Evolutionary conservation across 2,888 invertebrate genomes (phyloP), one percentile per base, ranked within the genome.

Genomic region (Hybos culiciformis): DNA sequence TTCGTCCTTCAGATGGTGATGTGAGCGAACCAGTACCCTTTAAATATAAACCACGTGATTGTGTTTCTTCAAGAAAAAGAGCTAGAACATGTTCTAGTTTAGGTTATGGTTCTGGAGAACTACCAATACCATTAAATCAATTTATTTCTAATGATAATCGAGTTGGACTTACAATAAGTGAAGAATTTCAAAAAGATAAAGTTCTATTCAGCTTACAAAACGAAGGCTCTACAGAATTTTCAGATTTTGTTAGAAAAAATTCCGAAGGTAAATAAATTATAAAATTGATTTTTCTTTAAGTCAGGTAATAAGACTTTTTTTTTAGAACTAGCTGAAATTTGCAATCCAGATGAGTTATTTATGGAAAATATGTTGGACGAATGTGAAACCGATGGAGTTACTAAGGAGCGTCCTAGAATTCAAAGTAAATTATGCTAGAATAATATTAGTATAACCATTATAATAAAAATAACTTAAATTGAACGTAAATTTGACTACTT

Each of bases 1-100:
- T 79, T 47, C 72, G 91, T 4, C 84, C 84, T 5, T 74, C 78
- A 1, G 83, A 84, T 59, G 71, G 71, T 19, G 79, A 78, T 46
- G 69, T 70, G 32, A 82, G 82, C 45, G 80, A 80, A 41, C 70
- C 79, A 1, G 67, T 77, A 42, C 70, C 70, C 19, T 85, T 83
- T 55, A 74, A 71, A 4, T 85, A 81, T 54, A 77, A 76, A 48
- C 81, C 82, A n/a, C 64, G 66, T 18, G 68, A 71, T 48, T 64
- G 56, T 1, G 53, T 62, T 48, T 54, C 65, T n/a, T 62, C 64
- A 11, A 62, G 69, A 44, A 63, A 68, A 50, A 57, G 60, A 26
- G 55, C 59, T n/a, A 58, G 63, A 19, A 61, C 59, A 21, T 57
- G 58, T 46, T 60, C 62, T 5, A 54, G 52, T 24, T 48, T 51